Percentiles rank a stretch among this genome's conserved stretches.
phyloP scores from a whole-genome alignment of 2,888 invertebrate species.

The Dryomyza anilis region DNA sequence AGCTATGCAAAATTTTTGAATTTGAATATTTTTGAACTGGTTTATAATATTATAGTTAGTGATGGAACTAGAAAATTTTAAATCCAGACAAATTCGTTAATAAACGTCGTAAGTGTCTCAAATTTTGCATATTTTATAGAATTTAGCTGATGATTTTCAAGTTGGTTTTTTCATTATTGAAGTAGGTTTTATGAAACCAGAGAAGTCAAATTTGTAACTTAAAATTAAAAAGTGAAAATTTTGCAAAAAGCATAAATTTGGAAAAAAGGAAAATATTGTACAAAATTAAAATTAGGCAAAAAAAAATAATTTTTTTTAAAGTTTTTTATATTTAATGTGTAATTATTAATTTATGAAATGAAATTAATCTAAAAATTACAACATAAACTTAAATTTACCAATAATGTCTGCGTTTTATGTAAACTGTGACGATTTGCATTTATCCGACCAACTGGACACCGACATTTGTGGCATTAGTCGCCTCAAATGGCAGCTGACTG shows the following conservation, averaged over 20 bases:
- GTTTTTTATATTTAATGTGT: neutral
- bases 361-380: too few relatives aligned
- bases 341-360: neutral
- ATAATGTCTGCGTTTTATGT: neutral
- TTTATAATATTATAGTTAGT: too few relatives aligned
- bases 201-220: neutral
- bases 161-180: too few relatives aligned
- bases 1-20: too few relatives aligned
- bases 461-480: conserved; percentile 48
- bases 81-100: too few relatives aligned
- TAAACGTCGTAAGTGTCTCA: too few relatives aligned
- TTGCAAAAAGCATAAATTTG: conserved; percentile 12
- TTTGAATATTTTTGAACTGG: too few relatives aligned
- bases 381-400: too few relatives aligned
- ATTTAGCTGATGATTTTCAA: too few relatives aligned
- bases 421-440: conserved; percentile 40
- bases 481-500: conserved; percentile 41
- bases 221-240: neutral
- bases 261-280: neutral
- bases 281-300: neutral
- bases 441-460: conserved; percentile 43
- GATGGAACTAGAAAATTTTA: too few relatives aligned
- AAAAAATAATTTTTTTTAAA: conserved; percentile 6
- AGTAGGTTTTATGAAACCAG: conserved; percentile 15
- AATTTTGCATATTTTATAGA: too few relatives aligned